Percentiles rank a stretch among this genome's conserved stretches.
phyloP scores from a whole-genome alignment of 2,113 vertebrate genomes.

The Mesoclemmys tuberculata region DNA sequence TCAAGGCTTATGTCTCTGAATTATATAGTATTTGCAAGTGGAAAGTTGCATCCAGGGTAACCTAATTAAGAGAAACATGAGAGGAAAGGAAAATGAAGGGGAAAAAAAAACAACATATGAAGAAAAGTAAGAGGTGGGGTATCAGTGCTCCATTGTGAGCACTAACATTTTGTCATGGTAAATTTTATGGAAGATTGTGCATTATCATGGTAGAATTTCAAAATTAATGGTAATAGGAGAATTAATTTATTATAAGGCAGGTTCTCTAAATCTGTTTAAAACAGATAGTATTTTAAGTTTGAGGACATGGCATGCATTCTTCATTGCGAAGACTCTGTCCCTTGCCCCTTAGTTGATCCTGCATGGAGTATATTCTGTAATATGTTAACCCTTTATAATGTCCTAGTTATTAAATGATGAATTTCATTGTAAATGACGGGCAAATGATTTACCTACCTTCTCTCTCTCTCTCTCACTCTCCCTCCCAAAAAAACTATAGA shows the following conservation, averaged over 20 bases:
- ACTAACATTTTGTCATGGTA: neutral
- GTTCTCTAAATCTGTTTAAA: neutral
- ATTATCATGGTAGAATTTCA: neutral
- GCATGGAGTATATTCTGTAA: neutral
- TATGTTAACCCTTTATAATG: neutral
- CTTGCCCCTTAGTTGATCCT: neutral
- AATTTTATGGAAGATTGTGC: neutral
- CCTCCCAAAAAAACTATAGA: neutral
- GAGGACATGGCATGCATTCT: neutral
- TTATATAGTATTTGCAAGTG: neutral
- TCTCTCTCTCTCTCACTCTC: too few species aligned
- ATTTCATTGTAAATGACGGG: neutral
- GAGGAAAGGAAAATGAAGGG: neutral
- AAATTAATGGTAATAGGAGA: neutral
- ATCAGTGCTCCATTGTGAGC: neutral
- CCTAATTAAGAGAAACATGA: neutral
- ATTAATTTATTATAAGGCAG: neutral
- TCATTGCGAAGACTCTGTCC: neutral
- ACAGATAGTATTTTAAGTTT: accelerated
- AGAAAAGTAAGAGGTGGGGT: neutral
- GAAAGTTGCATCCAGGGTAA: constrained; percentile 2
- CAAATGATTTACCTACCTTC: neutral
- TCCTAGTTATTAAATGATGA: neutral
- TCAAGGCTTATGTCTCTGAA: neutral
- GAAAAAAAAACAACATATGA: neutral